Evolutionary conservation across 2,888 invertebrate species (phyloP).

Genomic region (Xanthia icteritia): DNA sequence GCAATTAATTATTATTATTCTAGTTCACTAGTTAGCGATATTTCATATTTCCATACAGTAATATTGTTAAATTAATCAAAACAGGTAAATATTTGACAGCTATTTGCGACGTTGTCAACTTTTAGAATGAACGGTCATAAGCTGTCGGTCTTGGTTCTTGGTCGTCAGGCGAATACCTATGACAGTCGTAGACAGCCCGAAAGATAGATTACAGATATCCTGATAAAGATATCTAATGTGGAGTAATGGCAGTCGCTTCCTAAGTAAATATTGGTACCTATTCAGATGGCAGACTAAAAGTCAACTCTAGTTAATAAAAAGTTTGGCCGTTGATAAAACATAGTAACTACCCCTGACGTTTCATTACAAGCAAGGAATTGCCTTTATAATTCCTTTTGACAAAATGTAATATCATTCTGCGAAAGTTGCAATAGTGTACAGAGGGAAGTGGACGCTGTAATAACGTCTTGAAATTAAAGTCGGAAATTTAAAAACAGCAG

Average conservation of each 20-base stretch:
- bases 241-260: background rate
- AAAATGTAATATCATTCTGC: slow-evolving; percentile 38
- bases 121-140: background rate
- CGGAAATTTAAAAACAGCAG: slow-evolving; percentile 27
- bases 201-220: slow-evolving; percentile 16
- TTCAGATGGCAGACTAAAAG: background rate
- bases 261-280: background rate
- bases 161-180: slow-evolving; percentile 3
- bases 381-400: slow-evolving; percentile 43
- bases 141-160: background rate
- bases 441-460: slow-evolving; percentile 23
- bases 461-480: slow-evolving; percentile 44
- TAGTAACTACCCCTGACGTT: slow-evolving; percentile 12
- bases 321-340: slow-evolving; percentile 15
- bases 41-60: no score
- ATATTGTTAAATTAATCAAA: no score
- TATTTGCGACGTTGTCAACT: no score
- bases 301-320: background rate
- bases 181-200: background rate
- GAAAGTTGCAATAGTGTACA: slow-evolving; percentile 24
- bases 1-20: no score
- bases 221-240: background rate
- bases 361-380: slow-evolving; percentile 35
- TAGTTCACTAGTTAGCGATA: no score
- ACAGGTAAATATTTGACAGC: no score